Evolutionary conservation across 2,113 vertebrate genomes (phyloP), one percentile per base, ranked within the genome.

Genomic region (Petroica traversi): DNA sequence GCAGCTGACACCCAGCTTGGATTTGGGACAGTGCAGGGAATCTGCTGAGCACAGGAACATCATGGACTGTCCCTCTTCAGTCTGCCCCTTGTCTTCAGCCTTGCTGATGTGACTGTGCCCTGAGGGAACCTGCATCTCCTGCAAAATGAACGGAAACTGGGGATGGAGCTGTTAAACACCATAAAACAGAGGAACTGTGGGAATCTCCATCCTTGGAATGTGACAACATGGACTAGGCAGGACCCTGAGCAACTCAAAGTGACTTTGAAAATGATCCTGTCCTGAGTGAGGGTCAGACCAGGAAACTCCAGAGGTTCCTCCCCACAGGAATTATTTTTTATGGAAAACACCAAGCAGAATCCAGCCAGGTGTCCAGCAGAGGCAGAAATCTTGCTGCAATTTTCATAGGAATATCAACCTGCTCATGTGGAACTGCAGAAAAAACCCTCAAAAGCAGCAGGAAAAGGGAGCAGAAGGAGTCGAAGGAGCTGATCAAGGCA

Each of bases 251-350:
- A 58, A 19, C 6, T 4, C n/a, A 9, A 29, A 4, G 12, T 16
- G 38, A 40, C 66, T 74, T 45, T 54, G 33, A 45, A 46, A 51
- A n/a, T n/a, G 23, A 19, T 24, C 22, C 9, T 51, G 31, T 17
- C 22, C 54, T 64, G 28, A 43, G 43, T 13, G 18, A 43, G 8
- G 9, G 16, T 73, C 0, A 0, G 16, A 63, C 8, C 38, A 54
- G 38, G 11, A 6, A 29, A 41, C 7, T 54, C 20, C 36, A 43
- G 29, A 19, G 11, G 11, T 63, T 19, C 40, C 16, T 88, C 63
- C 34, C 49, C 49, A 29, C 2, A 23, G 1, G 3, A 80, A 36
- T 57, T 33, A 12, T 14, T 43, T 68, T 72, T 20, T 34, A 14
- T 14, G 40, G 24, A 40, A 81, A 80, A 12, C 11, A 40, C 61